These are phyloP conservation scores for Hippopotamus amphibius DNA, from an alignment of 2,113 vertebrate species.

Conservation along the genomic window DNA sequence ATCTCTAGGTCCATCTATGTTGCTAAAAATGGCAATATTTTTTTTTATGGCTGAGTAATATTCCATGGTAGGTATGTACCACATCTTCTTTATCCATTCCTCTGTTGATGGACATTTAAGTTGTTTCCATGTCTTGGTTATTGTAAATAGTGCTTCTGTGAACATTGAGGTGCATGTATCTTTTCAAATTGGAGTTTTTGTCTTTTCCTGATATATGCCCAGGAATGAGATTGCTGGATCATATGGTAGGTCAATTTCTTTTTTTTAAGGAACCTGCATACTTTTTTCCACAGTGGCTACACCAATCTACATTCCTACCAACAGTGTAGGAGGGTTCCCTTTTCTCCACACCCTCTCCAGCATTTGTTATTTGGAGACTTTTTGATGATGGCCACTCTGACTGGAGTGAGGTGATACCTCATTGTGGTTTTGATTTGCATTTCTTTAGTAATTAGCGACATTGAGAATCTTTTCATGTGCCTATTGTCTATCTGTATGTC, in stretches of 20 bases:
- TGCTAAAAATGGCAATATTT: background rate
- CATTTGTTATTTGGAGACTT: background rate
- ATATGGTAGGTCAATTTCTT: background rate
- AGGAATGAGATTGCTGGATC: background rate
- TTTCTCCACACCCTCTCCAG: background rate
- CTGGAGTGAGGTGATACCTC: background rate
- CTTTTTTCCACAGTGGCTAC: too few relatives aligned
- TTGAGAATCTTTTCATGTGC: background rate
- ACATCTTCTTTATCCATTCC: too few relatives aligned
- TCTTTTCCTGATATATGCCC: background rate
- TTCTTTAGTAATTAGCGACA: background rate
- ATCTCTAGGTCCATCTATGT: background rate
- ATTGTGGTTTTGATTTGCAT: background rate
- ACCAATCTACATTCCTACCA: background rate
- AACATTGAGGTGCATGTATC: background rate
- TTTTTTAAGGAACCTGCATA: background rate
- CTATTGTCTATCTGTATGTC: background rate
- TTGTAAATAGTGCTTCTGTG: background rate
- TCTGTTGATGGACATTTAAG: background rate
- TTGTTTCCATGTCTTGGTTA: background rate
- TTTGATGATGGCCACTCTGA: background rate
- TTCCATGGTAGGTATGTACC: rapidly evolving
- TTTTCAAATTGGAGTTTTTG: background rate
- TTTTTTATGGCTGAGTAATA: background rate
- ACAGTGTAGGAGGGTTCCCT: background rate